Evolutionary conservation across 2,113 vertebrate genomes (phyloP), one percentile per base, ranked within the genome.

Genomic region (Lonchura striata): DNA sequence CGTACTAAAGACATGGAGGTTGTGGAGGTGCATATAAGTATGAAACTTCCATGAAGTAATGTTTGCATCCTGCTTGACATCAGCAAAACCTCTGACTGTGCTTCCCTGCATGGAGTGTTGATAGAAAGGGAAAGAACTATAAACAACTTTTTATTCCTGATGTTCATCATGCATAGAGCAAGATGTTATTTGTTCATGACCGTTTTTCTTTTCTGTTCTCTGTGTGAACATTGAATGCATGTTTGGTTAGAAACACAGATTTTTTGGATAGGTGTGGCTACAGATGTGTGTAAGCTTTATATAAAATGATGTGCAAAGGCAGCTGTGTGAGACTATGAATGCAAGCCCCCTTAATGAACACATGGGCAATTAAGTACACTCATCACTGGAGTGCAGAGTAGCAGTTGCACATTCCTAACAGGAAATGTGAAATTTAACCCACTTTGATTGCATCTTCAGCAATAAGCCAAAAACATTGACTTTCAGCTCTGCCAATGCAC

Each of bases 161-260:
- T 3, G 18, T 33, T 16, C 33, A 24, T 30, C 17, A 35, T 24
- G 28, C 2, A 2, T 13, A 35, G 35, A 76, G 15, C 24, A 76
- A 76, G 53, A 61, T 21, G 15, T 59, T 71, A 42, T 22, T 39
- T 11, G 1, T 60, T 70, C 19, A 16, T 33, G 9, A n/a, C 18
- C 4, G 7, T 19, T 56, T 75, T 54, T 39, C 37, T 85, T 82
- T 82, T 68, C 30, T 64, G 24, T 66, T 22, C 39, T 91, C 25
- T 57, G 13, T 75, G 37, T 76, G 53, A 78, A 13, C 17, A 47
- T 5, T 20, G 23, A 1, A 4, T 0, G 1, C 3, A 8, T 6
- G 1, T 65, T 52, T 90, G 35, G 13, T 63, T 80, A 66, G 56
- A 70, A 86, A 59, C 18, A 50, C 0, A 1, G n/a, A 54, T 61